phyloP scores from a whole-genome alignment of 1,140 invertebrate genomes.

The Calephelis virginiensis region DNA sequence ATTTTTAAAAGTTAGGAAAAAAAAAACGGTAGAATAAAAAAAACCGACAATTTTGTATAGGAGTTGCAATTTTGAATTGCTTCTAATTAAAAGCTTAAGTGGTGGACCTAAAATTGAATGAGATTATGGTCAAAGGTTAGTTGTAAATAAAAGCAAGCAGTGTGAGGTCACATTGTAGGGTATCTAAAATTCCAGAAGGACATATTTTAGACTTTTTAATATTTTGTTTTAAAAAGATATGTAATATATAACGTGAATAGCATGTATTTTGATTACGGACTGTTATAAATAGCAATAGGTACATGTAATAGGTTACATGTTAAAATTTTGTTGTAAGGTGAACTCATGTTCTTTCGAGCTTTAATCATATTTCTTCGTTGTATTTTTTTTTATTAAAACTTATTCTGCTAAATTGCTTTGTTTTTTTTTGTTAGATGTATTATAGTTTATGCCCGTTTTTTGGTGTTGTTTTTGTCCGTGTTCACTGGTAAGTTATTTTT shows the following conservation, averaged over 20 bases:
- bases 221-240: conserved; percentile 1
- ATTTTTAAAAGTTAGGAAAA: too few species aligned
- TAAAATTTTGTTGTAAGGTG: conserved; percentile 60
- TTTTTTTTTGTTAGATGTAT: conserved; percentile 36
- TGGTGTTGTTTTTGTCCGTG: conserved; percentile 22
- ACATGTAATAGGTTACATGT: background rate
- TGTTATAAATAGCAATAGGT: conserved; percentile 12
- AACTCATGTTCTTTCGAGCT: conserved; percentile 68
- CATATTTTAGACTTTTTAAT: background rate
- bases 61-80: too few species aligned
- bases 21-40: too few species aligned
- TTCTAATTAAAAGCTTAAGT: too few species aligned
- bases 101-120: too few species aligned
- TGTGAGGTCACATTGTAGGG: too few species aligned
- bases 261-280: conserved; percentile 8
- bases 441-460: conserved; percentile 17
- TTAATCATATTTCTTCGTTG: conserved; percentile 72
- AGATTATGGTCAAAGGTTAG: too few species aligned
- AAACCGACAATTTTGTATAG: too few species aligned
- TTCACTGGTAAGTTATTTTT: conserved; percentile 23
- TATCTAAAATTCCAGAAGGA: too few species aligned
- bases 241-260: conserved; percentile 12
- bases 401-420: conserved; percentile 70
- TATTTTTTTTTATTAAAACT: conserved; percentile 76
- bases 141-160: too few species aligned